These are phyloP conservation scores for Dunckerocampus dactyliophorus DNA, from an alignment of 2,113 vertebrate species.

Conservation along the genomic window DNA sequence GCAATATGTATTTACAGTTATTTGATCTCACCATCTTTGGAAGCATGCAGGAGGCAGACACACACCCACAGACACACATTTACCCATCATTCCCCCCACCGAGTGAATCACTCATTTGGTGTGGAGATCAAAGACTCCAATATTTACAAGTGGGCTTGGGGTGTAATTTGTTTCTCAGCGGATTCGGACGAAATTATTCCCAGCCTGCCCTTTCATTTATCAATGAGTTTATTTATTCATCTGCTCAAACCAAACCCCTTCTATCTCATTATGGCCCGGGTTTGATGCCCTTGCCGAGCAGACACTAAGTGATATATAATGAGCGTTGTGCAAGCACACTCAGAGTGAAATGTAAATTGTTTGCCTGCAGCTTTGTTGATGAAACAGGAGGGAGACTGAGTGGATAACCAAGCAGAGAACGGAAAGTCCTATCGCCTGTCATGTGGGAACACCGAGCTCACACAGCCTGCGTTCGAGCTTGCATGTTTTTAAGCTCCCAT, in stretches of 20 bases:
- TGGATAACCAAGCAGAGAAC: constrained; percentile 37
- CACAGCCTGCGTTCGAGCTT: constrained; percentile 17
- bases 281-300: constrained; percentile 45
- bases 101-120: constrained; percentile 48
- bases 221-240: constrained; percentile 56
- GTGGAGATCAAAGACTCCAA: constrained; percentile 61
- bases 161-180: constrained; percentile 58
- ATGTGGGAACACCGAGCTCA: constrained; percentile 42
- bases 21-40: constrained; percentile 19
- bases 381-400: constrained; percentile 41
- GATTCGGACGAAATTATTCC: constrained; percentile 49
- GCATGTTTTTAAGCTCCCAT: constrained; percentile 48
- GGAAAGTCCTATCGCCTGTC: constrained; percentile 54
- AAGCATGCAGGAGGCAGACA: not conserved
- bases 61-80: constrained; percentile 11
- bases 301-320: constrained; percentile 51
- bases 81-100: constrained; percentile 33
- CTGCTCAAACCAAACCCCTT: constrained; percentile 35
- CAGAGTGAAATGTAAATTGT: constrained; percentile 55
- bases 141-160: constrained; percentile 58
- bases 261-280: constrained; percentile 45
- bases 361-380: constrained; percentile 48
- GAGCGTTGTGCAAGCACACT: constrained; percentile 29
- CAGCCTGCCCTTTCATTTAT: constrained; percentile 51
- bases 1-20: constrained; percentile 4